Base-by-base conservation (phyloP, 2,113 vertebrate species). In the Antennarius striatus region DNA sequence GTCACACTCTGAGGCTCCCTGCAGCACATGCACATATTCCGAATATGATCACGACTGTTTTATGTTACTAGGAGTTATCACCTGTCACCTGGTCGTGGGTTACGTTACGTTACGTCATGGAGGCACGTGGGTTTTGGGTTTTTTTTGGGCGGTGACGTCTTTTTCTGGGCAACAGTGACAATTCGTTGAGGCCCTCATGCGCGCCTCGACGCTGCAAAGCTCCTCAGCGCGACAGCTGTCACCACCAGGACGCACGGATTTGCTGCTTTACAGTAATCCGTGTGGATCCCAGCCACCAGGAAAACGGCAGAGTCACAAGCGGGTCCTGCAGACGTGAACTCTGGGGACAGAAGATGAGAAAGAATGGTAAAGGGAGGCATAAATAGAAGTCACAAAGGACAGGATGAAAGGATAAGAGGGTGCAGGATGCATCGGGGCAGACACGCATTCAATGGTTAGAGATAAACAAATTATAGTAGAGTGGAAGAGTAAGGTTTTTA, bases 251-350 rank as follows among this genome's bases (percentile, higher is more conserved):
- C 70, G 62, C 28, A 6, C 68, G 62, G 77, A 87, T 86, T 84
- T 85, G 86, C 63, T 56, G 66, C 56, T 45, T 84, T 75, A 75
- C 17, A 64, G 70, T 87, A 83, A 87, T 88, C 84, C 77, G 81
- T 78, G 75, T 64, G 57, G 68, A 64, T 63, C 64, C 54, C 57
- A 30, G 77, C 17, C 77, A 71, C 1, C 52, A 45, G 45, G 57
- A 22, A 22, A 22, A 22, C 22, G 22, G 22, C 22, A 22, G 22
- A 22, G 22, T 22, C 77, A 75, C 65, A 52, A 28, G 32, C 61
- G 72, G 60, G 63, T 42, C 50, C 50, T 56, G 53, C 17, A 28
- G 42, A 58, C 28, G 22, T 46, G 4, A 53, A 10, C 58, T 14
- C 14, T 29, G 17, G 47, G 49, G 42, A 54, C 16, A 70, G 22